phyloP scores from a whole-genome alignment of 2,797 vertebrate genomes.

The Stomatorhinus walkeri region DNA sequence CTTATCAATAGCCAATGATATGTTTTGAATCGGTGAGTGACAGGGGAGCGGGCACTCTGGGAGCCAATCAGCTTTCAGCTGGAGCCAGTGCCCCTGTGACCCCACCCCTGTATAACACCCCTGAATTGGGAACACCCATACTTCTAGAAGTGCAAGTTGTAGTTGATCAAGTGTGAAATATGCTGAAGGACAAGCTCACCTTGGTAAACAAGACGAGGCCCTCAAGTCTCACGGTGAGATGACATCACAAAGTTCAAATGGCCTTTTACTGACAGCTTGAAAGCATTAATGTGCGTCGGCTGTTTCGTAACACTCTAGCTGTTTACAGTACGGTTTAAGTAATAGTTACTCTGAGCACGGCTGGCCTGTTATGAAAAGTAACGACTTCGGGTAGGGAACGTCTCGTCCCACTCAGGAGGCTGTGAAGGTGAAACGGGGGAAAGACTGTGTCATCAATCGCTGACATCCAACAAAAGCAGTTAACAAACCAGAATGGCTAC shows the following conservation, averaged over 20 bases:
- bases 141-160: background rate
- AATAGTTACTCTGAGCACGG: background rate
- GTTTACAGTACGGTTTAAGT: background rate
- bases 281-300: background rate
- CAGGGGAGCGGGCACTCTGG: background rate
- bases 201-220: background rate
- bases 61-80: background rate
- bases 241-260: background rate
- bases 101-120: background rate
- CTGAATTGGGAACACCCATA: background rate
- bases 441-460: background rate
- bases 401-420: background rate
- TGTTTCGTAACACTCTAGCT: background rate
- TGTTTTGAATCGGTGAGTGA: background rate
- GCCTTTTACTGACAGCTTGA: background rate
- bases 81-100: background rate
- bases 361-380: background rate
- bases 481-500: background rate
- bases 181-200: background rate
- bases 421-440: background rate
- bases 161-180: background rate
- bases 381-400: background rate
- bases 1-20: background rate
- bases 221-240: background rate
- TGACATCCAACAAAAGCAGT: background rate